Percentiles rank a stretch among this genome's conserved stretches.
These are phyloP conservation scores for Siniperca undulata DNA, from an alignment of 2,797 vertebrate genomes.

Conservation along the genomic window DNA sequence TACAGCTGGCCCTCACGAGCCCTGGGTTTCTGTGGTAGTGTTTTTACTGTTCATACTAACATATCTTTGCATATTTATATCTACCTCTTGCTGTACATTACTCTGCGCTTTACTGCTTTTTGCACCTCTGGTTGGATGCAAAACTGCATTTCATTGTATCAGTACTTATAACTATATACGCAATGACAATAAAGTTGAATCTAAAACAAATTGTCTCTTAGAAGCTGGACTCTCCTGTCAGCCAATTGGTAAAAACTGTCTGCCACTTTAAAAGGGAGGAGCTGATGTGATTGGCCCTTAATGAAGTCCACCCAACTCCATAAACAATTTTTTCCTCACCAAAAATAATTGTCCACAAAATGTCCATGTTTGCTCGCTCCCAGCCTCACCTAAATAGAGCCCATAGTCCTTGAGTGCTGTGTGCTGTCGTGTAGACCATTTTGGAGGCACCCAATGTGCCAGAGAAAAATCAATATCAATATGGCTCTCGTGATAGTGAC, in stretches of 20 bases:
- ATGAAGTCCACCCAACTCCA: constrained; percentile 5
- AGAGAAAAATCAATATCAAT: constrained; percentile 68
- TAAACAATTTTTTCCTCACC: constrained; percentile 21
- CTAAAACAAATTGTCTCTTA: neutral
- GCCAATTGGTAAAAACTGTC: neutral
- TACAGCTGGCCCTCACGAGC: constrained; percentile 1
- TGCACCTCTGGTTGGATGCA: no score
- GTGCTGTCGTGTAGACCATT: constrained; percentile 27
- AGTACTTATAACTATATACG: no score
- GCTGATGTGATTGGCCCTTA: neutral
- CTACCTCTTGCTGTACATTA: no score
- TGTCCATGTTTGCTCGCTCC: constrained; percentile 5
- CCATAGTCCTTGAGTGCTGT: constrained; percentile 24
- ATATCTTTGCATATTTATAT: no score
- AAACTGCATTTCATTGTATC: no score
- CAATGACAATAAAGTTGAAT: no score
- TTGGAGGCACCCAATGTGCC: constrained; percentile 38
- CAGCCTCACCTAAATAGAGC: neutral
- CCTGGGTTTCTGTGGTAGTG: neutral
- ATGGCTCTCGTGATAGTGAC: constrained; percentile 51
- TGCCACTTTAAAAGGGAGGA: neutral
- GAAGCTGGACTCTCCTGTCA: neutral
- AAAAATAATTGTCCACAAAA: neutral
- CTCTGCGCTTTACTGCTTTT: no score
- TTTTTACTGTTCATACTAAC: neutral